These are phyloP conservation scores for Acyrthosiphon pisum DNA, from an alignment of 1,140 invertebrate genomes.

Conservation along the genomic window DNA sequence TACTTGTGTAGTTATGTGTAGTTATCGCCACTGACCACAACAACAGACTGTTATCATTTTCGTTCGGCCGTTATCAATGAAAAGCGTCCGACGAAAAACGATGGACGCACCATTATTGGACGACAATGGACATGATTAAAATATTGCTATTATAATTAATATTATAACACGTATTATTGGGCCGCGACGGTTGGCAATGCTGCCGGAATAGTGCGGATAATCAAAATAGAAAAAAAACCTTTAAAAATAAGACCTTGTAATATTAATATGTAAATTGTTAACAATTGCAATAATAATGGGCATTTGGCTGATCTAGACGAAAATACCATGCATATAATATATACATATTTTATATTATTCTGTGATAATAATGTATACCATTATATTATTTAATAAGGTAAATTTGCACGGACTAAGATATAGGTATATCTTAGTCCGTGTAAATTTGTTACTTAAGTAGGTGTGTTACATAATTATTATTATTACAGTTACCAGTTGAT, in stretches of 20 bases:
- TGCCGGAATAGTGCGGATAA: background rate
- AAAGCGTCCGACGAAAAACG: background rate
- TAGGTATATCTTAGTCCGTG: no score
- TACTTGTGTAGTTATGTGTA: no score
- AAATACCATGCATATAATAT: background rate
- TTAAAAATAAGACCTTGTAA: background rate
- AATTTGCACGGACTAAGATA: no score
- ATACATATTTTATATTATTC: no score
- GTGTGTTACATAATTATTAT: no score
- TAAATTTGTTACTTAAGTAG: no score
- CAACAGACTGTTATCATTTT: background rate
- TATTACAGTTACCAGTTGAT: no score
- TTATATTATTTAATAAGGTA: no score
- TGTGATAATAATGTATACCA: no score
- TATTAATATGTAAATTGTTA: background rate
- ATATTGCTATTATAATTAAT: no score
- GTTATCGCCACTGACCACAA: background rate
- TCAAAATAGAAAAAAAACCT: background rate
- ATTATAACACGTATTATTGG: no score
- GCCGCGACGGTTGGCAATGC: background rate
- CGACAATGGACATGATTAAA: no score
- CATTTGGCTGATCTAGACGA: background rate
- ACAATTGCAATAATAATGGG: background rate
- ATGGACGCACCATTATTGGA: background rate
- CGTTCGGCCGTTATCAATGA: background rate